Conservation (phyloP, 2,888 invertebrate genomes). For the Globia sparganii region DNA sequence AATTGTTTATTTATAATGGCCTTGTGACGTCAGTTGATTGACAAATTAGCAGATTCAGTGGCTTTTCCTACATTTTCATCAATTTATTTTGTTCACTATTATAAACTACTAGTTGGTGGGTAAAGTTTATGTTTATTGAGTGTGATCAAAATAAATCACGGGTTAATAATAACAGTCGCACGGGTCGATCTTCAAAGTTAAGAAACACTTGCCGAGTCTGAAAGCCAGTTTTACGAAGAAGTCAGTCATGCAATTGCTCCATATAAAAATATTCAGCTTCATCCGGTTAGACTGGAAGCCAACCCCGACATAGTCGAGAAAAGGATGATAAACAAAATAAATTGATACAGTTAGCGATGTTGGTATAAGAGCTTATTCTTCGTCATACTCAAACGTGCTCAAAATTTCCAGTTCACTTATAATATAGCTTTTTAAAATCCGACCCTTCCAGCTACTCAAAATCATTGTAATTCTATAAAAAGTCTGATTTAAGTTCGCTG, state of each 20-base stretch:
- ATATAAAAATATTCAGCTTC: too few species aligned
- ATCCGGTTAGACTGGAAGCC: too few species aligned
- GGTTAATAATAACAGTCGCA: too few species aligned
- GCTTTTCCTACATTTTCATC: too few species aligned
- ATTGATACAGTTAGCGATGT: neutral
- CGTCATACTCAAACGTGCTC: neutral
- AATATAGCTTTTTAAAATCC: neutral
- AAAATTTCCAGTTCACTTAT: neutral
- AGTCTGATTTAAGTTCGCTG: constrained; percentile 29
- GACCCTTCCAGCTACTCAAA: constrained; percentile 22
- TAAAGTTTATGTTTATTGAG: neutral
- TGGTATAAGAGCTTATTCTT: neutral
- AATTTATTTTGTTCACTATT: too few species aligned
- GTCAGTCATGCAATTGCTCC: too few species aligned
- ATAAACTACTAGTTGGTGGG: neutral
- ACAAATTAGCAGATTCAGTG: neutral
- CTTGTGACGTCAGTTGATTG: neutral
- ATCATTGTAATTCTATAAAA: constrained; percentile 43
- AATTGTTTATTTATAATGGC: neutral
- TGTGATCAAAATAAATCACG: neutral
- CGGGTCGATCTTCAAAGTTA: too few species aligned
- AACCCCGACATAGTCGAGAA: too few species aligned
- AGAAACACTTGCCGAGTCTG: too few species aligned
- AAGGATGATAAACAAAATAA: too few species aligned
- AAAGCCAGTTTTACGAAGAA: too few species aligned